Evolutionary conservation across 2,113 vertebrate species (phyloP).

Genomic region (Phoenicopterus ruber): DNA sequence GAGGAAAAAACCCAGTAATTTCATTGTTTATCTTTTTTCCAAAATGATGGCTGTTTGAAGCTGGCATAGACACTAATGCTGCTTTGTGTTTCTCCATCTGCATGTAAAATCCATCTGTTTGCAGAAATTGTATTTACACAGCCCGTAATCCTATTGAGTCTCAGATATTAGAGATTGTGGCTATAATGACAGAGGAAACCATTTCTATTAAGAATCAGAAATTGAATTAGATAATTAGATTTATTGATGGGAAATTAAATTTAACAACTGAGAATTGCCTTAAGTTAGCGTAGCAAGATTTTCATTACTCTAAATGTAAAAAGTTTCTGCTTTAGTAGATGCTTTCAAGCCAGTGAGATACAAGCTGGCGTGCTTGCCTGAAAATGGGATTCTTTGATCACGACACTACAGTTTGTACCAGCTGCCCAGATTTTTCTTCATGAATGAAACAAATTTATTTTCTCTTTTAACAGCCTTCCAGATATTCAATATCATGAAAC

Average conservation of each 20-base stretch:
- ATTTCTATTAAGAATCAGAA: slow-evolving; percentile 29
- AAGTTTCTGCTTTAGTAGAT: not conserved
- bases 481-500: rapidly evolving
- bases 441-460: not conserved
- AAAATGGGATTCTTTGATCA: not conserved
- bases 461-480: not conserved
- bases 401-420: rapidly evolving
- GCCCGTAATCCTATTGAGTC: not conserved
- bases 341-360: not conserved
- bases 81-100: not conserved
- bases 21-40: not conserved
- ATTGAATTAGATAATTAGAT: slow-evolving; percentile 47
- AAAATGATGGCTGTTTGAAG: not conserved
- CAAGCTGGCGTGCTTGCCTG: not conserved
- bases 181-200: not conserved
- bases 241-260: slow-evolving; percentile 47
- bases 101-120: not conserved
- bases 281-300: not conserved
- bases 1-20: not conserved
- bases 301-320: not conserved
- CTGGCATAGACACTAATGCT: not conserved
- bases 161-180: not conserved
- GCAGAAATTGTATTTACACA: not conserved
- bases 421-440: not conserved
- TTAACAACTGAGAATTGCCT: not conserved